These are phyloP conservation scores for Halyomorpha halys DNA, from an alignment of 1,140 invertebrate species.

Conservation along the genomic window DNA sequence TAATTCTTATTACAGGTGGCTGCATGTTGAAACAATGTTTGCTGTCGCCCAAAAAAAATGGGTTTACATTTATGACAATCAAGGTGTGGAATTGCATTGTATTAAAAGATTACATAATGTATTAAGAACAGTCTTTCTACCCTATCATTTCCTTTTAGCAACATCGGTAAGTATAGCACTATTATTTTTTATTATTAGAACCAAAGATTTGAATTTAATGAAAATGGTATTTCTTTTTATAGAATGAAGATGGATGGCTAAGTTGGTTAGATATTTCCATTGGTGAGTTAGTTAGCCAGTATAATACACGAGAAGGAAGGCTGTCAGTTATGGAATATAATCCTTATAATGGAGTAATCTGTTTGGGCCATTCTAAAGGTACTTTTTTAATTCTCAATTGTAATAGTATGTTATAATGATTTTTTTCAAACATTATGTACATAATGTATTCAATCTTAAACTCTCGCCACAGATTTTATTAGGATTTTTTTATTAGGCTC, in stretches of 20 bases:
- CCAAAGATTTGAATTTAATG: too few relatives aligned
- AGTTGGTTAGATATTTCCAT: constrained; percentile 91
- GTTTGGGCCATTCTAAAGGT: constrained; percentile 83
- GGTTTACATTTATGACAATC: constrained; percentile 95
- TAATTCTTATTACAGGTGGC: constrained; percentile 55
- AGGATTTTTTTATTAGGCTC: too few relatives aligned
- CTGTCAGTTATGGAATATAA: constrained; percentile 85
- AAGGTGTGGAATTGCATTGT: constrained; percentile 94
- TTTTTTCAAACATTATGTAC: too few relatives aligned
- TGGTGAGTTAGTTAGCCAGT: constrained; percentile 75
- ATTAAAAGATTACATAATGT: constrained; percentile 76
- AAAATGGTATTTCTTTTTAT: constrained; percentile 32
- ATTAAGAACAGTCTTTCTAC: constrained; percentile 81
- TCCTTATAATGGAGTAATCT: constrained; percentile 86
- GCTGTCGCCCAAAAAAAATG: constrained; percentile 95
- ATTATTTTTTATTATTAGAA: not conserved
- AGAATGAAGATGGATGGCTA: constrained; percentile 73
- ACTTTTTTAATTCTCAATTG: constrained; percentile 24
- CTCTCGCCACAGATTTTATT: too few relatives aligned
- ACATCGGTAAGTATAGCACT: constrained; percentile 50
- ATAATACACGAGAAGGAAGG: constrained; percentile 60
- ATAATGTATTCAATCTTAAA: too few relatives aligned
- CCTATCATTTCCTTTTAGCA: constrained; percentile 94
- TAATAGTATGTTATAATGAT: not conserved
- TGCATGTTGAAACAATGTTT: constrained; percentile 95